Base-by-base conservation (phyloP, 1,140 invertebrate genomes). In the Magallana angulata region DNA sequence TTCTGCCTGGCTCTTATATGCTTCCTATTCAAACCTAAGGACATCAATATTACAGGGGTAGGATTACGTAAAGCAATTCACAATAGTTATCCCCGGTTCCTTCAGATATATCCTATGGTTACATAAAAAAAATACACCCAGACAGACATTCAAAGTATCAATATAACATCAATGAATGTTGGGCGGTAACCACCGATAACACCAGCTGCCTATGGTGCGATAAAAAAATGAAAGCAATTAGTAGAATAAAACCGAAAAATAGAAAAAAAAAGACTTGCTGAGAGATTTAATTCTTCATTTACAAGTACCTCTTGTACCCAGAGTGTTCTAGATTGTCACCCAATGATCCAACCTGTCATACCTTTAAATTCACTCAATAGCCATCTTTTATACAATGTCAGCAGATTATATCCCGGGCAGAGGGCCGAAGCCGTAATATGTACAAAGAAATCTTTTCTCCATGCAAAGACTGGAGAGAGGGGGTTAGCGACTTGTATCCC, bases 351-450 rank as follows among this genome's bases (percentile, higher is more conserved):
- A 76, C 18, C 18, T 76, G 18, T 76, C 68, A 30, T 76, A 76
- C 68, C 68, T 76, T 76, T 76, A 76, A 76, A 76, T 76, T 76
- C 68, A 76, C 68, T 76, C 18, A 76, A 76, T n/a, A 64, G 36
- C 11, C 11, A 76, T 76, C 68, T 30, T 48, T 48, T 30, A 48
- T 76, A 24, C 68, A 30, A 76, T 30, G 68, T 76, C 68, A 76
- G 68, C 68, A 76, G 18, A 30, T 76, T 76, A 76, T 36, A 76
- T 76, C 68, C 68, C 12, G 14, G 7, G 68, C 68, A 76, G 36
- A 36, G 36, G 68, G 24, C 36, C 24, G 24, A 76, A 76, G 68
- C 36, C 24, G 36, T 76, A 36, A 11, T 30, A 24, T 30, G 11
- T 71, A 24, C 30, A 24, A 71, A 71, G 30, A 18, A 71, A 71